Conservation (phyloP, 2,797 vertebrate genomes). For the Hippopotamyrus pictus region DNA sequence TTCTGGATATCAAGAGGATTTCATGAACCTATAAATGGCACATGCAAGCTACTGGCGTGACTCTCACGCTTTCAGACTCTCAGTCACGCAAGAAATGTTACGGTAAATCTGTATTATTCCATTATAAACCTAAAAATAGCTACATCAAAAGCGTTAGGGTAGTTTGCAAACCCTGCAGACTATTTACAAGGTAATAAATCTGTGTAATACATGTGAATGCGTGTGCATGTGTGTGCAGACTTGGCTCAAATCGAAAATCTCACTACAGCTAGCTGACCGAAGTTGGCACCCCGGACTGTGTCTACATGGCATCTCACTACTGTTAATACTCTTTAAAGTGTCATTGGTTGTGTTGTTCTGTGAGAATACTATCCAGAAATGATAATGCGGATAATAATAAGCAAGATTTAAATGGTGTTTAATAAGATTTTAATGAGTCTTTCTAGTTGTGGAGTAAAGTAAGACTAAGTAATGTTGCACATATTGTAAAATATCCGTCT, state of each 20-base stretch:
- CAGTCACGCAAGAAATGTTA: background rate
- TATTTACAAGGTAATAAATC: background rate
- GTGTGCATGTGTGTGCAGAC: background rate
- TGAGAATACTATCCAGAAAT: background rate
- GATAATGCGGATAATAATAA: background rate
- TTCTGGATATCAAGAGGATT: background rate
- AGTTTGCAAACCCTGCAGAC: background rate
- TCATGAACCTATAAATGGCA: background rate
- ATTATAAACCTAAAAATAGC: background rate
- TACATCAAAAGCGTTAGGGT: background rate
- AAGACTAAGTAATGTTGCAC: background rate
- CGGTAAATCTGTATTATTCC: background rate
- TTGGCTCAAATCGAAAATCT: background rate
- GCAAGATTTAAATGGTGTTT: background rate
- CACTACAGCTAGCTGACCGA: background rate
- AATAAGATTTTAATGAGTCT: background rate
- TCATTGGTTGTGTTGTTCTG: background rate
- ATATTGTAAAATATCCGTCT: background rate
- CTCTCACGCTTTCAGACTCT: background rate
- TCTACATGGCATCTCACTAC: background rate
- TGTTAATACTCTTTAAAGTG: background rate
- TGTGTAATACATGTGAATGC: background rate
- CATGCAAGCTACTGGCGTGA: background rate
- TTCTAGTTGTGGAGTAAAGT: background rate
- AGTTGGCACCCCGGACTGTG: background rate